phyloP scores from a whole-genome alignment of 2,797 vertebrate genomes.

The Lepilemur septentrionalis region DNA sequence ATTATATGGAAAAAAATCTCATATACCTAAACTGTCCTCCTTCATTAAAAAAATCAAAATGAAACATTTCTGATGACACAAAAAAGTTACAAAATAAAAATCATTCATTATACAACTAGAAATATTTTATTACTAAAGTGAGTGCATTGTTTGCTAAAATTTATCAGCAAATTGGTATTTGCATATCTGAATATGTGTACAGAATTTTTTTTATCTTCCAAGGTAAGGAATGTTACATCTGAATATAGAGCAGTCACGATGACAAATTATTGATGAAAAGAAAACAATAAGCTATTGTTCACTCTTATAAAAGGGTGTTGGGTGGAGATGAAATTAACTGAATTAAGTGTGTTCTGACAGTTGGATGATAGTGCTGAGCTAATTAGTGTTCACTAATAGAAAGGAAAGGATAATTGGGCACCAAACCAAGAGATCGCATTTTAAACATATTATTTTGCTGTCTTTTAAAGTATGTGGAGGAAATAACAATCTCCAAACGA shows the following conservation, averaged over 20 bases:
- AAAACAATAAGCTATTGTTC: slow-evolving; percentile 40
- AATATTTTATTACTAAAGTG: slow-evolving; percentile 25
- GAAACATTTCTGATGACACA: background rate
- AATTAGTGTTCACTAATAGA: slow-evolving; percentile 69
- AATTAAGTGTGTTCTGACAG: slow-evolving; percentile 74
- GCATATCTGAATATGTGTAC: background rate
- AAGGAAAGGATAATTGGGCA: slow-evolving; percentile 53
- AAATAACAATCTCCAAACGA: slow-evolving; percentile 49
- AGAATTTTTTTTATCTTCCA: slow-evolving; percentile 18
- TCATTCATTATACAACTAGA: background rate
- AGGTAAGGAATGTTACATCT: background rate
- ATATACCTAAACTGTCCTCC: background rate
- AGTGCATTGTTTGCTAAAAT: slow-evolving; percentile 14
- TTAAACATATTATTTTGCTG: slow-evolving; percentile 50
- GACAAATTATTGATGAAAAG: slow-evolving; percentile 65
- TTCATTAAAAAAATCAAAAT: slow-evolving; percentile 13
- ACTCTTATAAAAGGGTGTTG: slow-evolving; percentile 58
- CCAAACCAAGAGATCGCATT: slow-evolving; percentile 66
- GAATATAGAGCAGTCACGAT: slow-evolving; percentile 44
- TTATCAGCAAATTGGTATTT: slow-evolving; percentile 49
- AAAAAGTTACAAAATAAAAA: slow-evolving; percentile 29
- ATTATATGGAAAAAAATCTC: background rate
- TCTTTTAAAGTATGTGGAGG: slow-evolving; percentile 31
- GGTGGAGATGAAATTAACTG: slow-evolving; percentile 69
- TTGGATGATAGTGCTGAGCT: slow-evolving; percentile 65